Evolutionary conservation across 2,888 invertebrate species (phyloP).

Genomic region (Resseliella maxima): DNA sequence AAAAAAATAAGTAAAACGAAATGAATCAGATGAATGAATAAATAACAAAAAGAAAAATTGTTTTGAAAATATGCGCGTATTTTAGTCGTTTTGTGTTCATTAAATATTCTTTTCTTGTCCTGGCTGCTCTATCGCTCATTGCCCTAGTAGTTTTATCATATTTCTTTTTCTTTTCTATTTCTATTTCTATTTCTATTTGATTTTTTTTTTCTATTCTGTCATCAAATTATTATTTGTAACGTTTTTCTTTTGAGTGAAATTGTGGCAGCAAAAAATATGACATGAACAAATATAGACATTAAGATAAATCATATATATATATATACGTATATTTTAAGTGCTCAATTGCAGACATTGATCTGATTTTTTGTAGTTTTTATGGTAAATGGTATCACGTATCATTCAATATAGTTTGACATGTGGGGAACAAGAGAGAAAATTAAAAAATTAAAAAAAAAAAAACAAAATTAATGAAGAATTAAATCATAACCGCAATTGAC

Average conservation of each 20-base stretch:
- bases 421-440: background rate
- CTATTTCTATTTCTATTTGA: background rate
- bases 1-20: background rate
- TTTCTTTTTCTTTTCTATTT: background rate
- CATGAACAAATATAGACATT: conserved; percentile 21
- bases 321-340: background rate
- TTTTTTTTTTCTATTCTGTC: background rate
- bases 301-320: too few species aligned
- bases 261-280: conserved; percentile 2
- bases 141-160: background rate
- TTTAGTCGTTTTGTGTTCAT: conserved; percentile 35
- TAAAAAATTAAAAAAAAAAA: background rate
- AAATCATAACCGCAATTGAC: conserved; percentile 6
- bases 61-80: background rate
- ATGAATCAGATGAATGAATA: background rate
- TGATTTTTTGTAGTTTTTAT: conserved; percentile 44
- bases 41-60: background rate
- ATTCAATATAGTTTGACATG: background rate
- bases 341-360: conserved; percentile 39
- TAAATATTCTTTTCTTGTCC: conserved; percentile 7
- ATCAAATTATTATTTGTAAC: background rate
- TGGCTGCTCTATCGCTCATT: conserved; percentile 25
- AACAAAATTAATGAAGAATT: too few species aligned
- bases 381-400: conserved; percentile 18
- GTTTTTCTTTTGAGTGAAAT: conserved; percentile 7